These are phyloP conservation scores for Delphinapterus leucas DNA, from an alignment of 2,113 vertebrate genomes.

Conservation along the genomic window DNA sequence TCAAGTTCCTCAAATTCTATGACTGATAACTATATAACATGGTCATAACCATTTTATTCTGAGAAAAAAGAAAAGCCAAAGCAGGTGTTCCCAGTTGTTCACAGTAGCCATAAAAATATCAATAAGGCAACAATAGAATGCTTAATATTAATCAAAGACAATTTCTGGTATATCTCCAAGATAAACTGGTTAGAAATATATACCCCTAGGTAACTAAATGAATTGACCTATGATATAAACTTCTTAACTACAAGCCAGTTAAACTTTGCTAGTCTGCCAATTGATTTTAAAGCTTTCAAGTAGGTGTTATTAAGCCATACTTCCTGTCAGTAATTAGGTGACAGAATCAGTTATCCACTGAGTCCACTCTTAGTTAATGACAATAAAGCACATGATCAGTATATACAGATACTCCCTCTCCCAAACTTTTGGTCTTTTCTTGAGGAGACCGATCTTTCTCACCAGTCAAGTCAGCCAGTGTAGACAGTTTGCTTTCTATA, in stretches of 20 bases:
- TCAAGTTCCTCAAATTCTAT: not conserved
- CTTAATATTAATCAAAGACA: not conserved
- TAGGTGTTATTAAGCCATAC: conserved; percentile 35
- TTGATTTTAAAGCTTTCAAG: conserved; percentile 35
- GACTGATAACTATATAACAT: not conserved
- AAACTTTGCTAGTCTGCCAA: conserved; percentile 55
- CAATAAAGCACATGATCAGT: not conserved
- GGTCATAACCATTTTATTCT: not conserved
- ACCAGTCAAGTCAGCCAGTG: not conserved
- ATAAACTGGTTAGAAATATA: conserved; percentile 45
- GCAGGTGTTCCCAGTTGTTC: not conserved
- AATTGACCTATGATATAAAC: conserved; percentile 46
- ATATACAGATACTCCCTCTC: not conserved
- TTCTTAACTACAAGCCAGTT: conserved; percentile 51
- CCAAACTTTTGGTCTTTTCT: not conserved
- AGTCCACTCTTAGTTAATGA: conserved; percentile 26
- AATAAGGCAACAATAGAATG: not conserved
- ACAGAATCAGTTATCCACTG: conserved; percentile 8
- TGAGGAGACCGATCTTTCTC: not conserved
- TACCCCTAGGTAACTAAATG: conserved; percentile 25
- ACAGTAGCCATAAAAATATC: not conserved
- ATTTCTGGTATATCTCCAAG: conserved; percentile 22
- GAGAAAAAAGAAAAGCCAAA: not conserved
- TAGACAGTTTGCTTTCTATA: not conserved
- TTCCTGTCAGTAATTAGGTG: conserved; percentile 42